Conservation (phyloP, 2,797 vertebrate genomes). For the Fratercula arctica region DNA sequence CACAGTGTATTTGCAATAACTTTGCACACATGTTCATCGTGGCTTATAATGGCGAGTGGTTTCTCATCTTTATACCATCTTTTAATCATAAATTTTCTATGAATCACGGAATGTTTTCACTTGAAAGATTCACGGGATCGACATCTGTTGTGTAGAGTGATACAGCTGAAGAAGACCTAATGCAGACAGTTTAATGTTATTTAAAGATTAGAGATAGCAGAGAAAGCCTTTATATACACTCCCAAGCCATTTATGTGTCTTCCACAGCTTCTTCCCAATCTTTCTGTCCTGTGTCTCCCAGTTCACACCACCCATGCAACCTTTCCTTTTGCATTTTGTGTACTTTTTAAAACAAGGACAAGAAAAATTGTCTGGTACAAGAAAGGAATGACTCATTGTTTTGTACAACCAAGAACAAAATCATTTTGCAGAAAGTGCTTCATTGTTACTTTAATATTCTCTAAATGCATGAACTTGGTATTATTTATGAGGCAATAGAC, state of each 20-base stretch:
- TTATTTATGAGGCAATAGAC: neutral
- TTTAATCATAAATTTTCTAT: constrained; percentile 73
- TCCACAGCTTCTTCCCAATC: neutral
- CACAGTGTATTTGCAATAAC: constrained; percentile 41
- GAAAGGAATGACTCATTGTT: neutral
- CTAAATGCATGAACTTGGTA: neutral
- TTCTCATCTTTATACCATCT: constrained; percentile 70
- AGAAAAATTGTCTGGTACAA: neutral
- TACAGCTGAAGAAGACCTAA: constrained; percentile 49
- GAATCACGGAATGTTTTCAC: constrained; percentile 62
- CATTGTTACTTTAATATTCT: neutral
- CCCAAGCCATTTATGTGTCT: neutral
- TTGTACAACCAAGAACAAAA: neutral
- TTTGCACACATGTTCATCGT: constrained; percentile 62
- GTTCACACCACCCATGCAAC: neutral
- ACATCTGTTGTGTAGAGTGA: constrained; percentile 55
- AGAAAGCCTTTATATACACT: neutral
- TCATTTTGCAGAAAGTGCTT: neutral
- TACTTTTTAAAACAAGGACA: neutral
- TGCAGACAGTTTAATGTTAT: constrained; percentile 19
- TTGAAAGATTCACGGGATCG: constrained; percentile 55
- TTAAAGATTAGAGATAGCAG: constrained; percentile 28
- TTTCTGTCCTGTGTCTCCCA: neutral
- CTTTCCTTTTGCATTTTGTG: neutral
- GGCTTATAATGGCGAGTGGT: constrained; percentile 41